Evolutionary conservation across 2,113 vertebrate species (phyloP).

Genomic region (Thymallus thymallus): DNA sequence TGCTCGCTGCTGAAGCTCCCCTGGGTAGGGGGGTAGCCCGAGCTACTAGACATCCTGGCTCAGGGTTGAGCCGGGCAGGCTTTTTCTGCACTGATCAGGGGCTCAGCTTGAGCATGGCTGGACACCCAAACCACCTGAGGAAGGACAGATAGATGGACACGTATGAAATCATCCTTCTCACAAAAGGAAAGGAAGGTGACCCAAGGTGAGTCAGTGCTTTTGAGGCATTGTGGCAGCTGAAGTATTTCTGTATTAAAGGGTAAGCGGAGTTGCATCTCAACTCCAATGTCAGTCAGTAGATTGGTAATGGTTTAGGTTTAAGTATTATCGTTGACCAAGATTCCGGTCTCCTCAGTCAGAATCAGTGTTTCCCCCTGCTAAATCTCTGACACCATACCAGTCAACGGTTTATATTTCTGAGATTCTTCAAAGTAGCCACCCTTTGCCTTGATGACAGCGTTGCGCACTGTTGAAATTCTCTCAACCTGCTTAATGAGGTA

Average conservation of each 20-base stretch:
- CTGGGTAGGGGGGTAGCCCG: slow-evolving; percentile 94
- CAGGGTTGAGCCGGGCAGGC: slow-evolving; percentile 57
- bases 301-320: slow-evolving; percentile 3
- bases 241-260: too few relatives aligned
- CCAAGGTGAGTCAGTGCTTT: neutral
- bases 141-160: slow-evolving; percentile 12
- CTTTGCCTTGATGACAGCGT: too few relatives aligned
- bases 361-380: too few relatives aligned
- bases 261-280: too few relatives aligned
- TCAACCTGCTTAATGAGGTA: too few relatives aligned
- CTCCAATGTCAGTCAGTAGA: neutral
- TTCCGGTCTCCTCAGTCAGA: neutral
- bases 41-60: slow-evolving; percentile 90
- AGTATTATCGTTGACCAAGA: neutral
- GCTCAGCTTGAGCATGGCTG: slow-evolving; percentile 79
- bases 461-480: too few relatives aligned
- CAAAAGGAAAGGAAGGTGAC: slow-evolving; percentile 3
- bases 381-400: too few relatives aligned
- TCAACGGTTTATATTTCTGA: too few relatives aligned
- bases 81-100: slow-evolving; percentile 76
- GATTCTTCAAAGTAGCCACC: too few relatives aligned
- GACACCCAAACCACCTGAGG: slow-evolving; percentile 80
- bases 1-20: slow-evolving; percentile 96
- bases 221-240: too few relatives aligned
- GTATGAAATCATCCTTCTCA: neutral